phyloP scores from a whole-genome alignment of 2,113 vertebrate species.

The Tupaia tana region DNA sequence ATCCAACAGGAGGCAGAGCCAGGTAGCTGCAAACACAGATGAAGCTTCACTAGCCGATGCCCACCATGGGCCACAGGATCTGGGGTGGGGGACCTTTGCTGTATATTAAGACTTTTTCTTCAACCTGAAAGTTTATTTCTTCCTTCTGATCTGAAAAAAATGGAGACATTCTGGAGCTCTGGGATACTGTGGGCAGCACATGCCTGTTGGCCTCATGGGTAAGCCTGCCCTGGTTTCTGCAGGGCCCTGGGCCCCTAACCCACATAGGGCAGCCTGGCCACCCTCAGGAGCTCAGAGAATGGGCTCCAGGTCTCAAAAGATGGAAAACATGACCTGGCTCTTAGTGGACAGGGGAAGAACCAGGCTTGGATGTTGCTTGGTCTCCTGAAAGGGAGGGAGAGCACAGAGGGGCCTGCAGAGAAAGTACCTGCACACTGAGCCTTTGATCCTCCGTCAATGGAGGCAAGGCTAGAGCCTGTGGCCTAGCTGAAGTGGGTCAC shows the following conservation, averaged over 20 bases:
- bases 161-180: not conserved
- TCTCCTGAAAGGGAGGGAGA: no score
- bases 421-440: accelerated
- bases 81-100: not conserved
- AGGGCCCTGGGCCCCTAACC: not conserved
- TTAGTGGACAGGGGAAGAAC: accelerated
- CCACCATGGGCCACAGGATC: no score
- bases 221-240: not conserved
- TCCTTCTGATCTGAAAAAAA: slow-evolving; percentile 3
- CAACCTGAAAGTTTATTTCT: not conserved
- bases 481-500: no score
- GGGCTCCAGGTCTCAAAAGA: not conserved
- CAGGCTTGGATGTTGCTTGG: not conserved
- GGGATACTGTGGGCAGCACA: accelerated
- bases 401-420: accelerated
- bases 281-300: not conserved
- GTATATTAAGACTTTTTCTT: not conserved
- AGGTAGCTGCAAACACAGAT: no score
- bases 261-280: not conserved
- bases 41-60: no score
- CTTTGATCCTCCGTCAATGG: not conserved
- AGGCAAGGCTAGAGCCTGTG: not conserved
- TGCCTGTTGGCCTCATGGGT: accelerated
- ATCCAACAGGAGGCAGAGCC: no score
- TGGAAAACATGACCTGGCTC: not conserved